A percentile compares a stretch with the other conserved stretches of the same genome.
Evolutionary conservation across 2,113 vertebrate genomes (phyloP).

Genomic region (Anolis sagrei): DNA sequence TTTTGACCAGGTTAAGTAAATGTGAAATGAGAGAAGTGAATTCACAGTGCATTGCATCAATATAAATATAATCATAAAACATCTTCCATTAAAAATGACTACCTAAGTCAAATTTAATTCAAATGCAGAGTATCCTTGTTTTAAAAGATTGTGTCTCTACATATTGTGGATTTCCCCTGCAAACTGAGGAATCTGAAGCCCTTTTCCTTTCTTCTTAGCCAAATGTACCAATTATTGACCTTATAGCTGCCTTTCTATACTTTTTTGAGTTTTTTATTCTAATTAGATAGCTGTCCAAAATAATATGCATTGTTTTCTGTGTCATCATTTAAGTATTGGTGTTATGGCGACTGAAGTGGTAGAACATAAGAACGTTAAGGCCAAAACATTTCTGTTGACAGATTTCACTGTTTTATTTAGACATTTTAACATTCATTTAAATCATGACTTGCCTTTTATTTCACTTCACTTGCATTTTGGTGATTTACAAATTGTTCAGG

Average conservation of each 20-base stretch:
- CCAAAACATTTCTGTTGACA: neutral
- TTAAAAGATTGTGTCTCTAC: neutral
- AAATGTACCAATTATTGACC: neutral
- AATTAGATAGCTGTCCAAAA: neutral
- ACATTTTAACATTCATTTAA: neutral
- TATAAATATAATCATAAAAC: neutral
- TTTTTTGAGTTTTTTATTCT: neutral
- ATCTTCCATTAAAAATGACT: neutral
- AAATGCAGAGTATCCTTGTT: neutral
- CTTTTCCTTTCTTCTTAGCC: neutral
- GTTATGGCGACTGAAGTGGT: neutral
- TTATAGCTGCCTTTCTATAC: neutral
- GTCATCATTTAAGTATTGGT: neutral
- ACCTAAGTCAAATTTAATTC: neutral
- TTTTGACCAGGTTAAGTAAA: neutral
- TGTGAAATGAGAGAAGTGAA: too few species aligned
- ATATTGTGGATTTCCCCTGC: neutral
- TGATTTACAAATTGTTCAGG: neutral
- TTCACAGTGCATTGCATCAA: too few species aligned
- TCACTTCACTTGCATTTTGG: neutral
- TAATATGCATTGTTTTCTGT: neutral
- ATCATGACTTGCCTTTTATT: too few species aligned
- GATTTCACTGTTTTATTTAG: neutral
- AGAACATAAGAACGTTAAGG: neutral
- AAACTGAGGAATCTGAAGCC: neutral